Base-by-base conservation (phyloP, 2,888 invertebrate species). In the Lamproptera curius region DNA sequence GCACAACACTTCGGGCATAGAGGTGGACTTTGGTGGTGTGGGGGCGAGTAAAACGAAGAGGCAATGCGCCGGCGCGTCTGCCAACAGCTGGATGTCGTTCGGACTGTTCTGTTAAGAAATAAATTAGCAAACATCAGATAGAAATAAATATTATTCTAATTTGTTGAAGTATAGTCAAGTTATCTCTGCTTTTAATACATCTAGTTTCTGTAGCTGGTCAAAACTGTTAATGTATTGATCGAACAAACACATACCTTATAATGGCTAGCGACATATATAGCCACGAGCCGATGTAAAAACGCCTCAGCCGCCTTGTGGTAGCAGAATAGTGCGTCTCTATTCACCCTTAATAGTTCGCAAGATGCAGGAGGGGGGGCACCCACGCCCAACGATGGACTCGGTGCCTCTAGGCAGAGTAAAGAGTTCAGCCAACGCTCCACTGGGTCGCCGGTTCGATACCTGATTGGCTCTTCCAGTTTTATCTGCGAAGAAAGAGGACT, bases 51-150 rank as follows among this genome's bases (percentile, higher is more conserved):
- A 87, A 58, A 97, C 98, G 84, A 99, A 99, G 46, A 99, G 79
- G 74, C 98, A 96, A 84, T 99, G 99, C 1, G 98, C 98, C 0
- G 99, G 99, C 11, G 99, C 99, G 82, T 99, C 99, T 10, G 98
- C 97, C 87, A 99, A 91, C 91, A 99, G 93, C 87, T 99, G 99
- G 34, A 99, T 89, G 88, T 99, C 99, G 82, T 99, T 98, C 0
- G 99, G 99, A 47, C 96, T 96, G 87, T 99, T 99, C 92, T 95
- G 78, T 33, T 20, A 6, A 3, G 28, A 33, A 1, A n/a, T n/a
- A n/a, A n/a, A n/a, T n/a, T n/a, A 37, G 14, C 8, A 17, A 8
- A 16, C 17, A 40, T 23, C 3, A 35, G 14, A 14, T 16, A 28
- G n/a, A n/a, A n/a, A n/a, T n/a, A n/a, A n/a, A n/a, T n/a, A n/a